These are phyloP conservation scores for Lordiphosa andalusiaca DNA, from an alignment of 2,888 invertebrate species.

Conservation along the genomic window DNA sequence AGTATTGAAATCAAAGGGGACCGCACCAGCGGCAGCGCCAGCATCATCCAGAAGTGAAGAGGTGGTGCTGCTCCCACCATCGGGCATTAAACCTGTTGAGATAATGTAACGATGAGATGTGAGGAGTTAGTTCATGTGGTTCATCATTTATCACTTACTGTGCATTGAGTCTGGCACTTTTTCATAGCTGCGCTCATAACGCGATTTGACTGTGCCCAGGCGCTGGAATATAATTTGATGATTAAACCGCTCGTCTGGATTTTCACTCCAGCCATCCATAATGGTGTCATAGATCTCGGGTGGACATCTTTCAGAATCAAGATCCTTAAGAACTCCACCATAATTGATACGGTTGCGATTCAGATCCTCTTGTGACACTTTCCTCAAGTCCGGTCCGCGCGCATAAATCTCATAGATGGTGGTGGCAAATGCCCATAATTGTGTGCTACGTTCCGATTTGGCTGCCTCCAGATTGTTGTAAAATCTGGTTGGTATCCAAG, in stretches of 20 bases:
- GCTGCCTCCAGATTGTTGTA: constrained; percentile 86
- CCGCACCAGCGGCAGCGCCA: too few relatives aligned
- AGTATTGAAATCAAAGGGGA: too few relatives aligned
- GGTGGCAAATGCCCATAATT: constrained; percentile 95
- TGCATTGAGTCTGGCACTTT: constrained; percentile 19
- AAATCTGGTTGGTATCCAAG: constrained; percentile 94
- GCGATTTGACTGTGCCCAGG: constrained; percentile 65
- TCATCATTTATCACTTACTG: constrained; percentile 22
- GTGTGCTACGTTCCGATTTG: constrained; percentile 86
- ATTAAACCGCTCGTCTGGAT: constrained; percentile 86
- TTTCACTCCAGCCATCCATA: constrained; percentile 90
- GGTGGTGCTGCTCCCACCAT: too few relatives aligned
- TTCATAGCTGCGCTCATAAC: constrained; percentile 29
- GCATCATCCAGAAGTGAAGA: too few relatives aligned
- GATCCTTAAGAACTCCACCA: constrained; percentile 84
- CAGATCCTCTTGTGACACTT: constrained; percentile 10
- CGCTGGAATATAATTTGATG: constrained; percentile 89
- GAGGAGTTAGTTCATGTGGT: too few relatives aligned
- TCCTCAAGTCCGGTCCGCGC: constrained; percentile 82
- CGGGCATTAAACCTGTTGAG: too few relatives aligned
- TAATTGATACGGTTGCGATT: constrained; percentile 44
- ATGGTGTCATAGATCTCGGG: constrained; percentile 87
- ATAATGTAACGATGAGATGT: too few relatives aligned
- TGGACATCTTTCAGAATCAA: constrained; percentile 88
- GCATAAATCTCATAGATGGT: constrained; percentile 96